These are phyloP conservation scores for Sander lucioperca DNA, from an alignment of 2,113 vertebrate species.

Conservation along the genomic window DNA sequence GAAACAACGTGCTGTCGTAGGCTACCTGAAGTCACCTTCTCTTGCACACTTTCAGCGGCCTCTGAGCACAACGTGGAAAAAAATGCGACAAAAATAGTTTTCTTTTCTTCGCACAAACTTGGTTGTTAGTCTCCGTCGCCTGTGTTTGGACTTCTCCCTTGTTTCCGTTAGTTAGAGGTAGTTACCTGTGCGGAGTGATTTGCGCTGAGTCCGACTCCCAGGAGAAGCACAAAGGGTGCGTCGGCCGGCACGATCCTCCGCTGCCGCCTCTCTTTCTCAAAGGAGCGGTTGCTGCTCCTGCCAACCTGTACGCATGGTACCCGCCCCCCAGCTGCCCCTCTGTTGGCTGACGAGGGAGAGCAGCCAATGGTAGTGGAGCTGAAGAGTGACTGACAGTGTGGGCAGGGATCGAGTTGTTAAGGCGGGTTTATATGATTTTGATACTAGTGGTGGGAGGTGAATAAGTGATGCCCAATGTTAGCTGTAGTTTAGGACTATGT, in stretches of 20 bases:
- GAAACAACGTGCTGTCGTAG: background rate
- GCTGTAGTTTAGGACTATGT: too few relatives aligned
- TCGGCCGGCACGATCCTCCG: constrained; percentile 11
- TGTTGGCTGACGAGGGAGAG: background rate
- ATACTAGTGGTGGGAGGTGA: background rate
- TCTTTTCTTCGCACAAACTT: background rate
- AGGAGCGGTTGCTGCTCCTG: constrained; percentile 16
- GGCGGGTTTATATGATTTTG: background rate
- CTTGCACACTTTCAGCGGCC: background rate
- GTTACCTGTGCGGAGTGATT: constrained; percentile 60
- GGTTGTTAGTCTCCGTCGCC: constrained; percentile 15
- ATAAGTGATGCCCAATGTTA: background rate
- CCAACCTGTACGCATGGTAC: constrained; percentile 35
- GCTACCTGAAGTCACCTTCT: constrained; percentile 40
- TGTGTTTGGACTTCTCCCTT: background rate
- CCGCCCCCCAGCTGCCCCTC: constrained; percentile 24
- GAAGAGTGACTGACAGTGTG: constrained; percentile 17
- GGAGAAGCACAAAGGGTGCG: constrained; percentile 50
- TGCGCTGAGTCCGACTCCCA: too few relatives aligned
- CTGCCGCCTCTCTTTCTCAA: constrained; percentile 13
- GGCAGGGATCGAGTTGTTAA: background rate
- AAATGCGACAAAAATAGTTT: background rate
- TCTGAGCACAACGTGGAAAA: background rate
- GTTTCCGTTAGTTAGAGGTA: constrained; percentile 28
- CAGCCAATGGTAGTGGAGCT: constrained; percentile 44